A percentile compares a stretch with the other conserved stretches of the same genome.
These are phyloP conservation scores for Pachyseris speciosa DNA, from an alignment of 64 coral and sea anemone species.

Conservation along the genomic window DNA sequence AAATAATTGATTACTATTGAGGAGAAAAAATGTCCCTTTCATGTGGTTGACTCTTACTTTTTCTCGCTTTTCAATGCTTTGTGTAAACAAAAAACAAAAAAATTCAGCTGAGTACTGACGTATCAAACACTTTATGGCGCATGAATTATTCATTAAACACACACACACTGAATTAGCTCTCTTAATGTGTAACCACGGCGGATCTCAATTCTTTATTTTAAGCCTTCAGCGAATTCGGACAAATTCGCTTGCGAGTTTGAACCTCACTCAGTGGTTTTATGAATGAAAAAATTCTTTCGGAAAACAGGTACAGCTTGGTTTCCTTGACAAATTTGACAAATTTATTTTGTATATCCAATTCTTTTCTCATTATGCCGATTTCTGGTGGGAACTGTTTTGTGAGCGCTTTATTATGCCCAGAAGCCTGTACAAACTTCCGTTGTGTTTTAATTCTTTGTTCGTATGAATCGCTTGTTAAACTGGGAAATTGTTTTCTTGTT, in stretches of 20 bases:
- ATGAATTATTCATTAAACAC: constrained; percentile 31
- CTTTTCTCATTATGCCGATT: neutral
- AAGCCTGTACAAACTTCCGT: neutral
- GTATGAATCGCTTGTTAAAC: neutral
- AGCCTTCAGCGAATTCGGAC: neutral
- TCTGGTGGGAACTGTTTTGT: neutral
- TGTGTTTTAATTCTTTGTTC: neutral
- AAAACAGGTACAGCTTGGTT: neutral
- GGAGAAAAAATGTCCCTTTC: too few species aligned
- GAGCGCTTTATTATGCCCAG: neutral
- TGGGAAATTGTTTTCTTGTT: neutral
- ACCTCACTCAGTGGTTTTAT: neutral
- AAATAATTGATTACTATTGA: too few species aligned
- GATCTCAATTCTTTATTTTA: neutral
- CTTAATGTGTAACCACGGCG: neutral
- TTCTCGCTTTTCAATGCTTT: too few species aligned
- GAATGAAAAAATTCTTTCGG: neutral
- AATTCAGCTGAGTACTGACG: neutral
- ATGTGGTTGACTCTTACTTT: too few species aligned
- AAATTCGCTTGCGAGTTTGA: neutral
- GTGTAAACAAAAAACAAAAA: too few species aligned
- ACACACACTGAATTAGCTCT: constrained; percentile 20
- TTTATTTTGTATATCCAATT: neutral
- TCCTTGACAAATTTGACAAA: neutral
- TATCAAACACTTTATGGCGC: neutral